phyloP scores from a whole-genome alignment of 1,140 invertebrate genomes.

The Apis cerana region DNA sequence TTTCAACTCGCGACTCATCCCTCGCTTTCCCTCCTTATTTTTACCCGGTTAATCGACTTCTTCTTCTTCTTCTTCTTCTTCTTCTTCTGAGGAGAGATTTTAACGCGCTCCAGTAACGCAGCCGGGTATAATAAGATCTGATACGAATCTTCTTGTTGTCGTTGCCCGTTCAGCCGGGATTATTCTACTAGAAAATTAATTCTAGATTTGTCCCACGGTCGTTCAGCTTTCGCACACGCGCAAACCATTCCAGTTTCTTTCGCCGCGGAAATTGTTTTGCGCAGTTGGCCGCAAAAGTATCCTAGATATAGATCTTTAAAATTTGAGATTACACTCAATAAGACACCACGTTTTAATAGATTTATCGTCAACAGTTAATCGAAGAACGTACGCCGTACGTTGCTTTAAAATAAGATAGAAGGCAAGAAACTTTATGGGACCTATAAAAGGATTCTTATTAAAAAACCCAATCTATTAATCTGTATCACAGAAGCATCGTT shows the following conservation, averaged over 20 bases:
- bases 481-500: constrained; percentile 26
- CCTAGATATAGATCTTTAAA: no score
- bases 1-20: background rate
- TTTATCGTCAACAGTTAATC: no score
- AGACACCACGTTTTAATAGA: no score
- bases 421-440: no score
- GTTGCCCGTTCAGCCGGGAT: background rate
- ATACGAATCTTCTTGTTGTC: constrained; percentile 6
- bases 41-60: background rate
- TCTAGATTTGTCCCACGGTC: background rate
- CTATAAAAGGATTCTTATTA: no score
- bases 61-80: background rate
- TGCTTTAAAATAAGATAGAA: no score
- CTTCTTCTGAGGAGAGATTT: background rate
- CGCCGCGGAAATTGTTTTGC: no score
- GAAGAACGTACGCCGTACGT: no score
- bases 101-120: constrained; percentile 2
- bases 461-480: no score
- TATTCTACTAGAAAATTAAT: constrained; percentile 38
- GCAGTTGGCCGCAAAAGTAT: no score
- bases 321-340: no score
- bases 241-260: no score
- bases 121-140: constrained; percentile 4
- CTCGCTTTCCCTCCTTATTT: background rate
- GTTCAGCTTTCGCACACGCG: background rate